These are phyloP conservation scores for Lagodon rhomboides DNA, from an alignment of 2,797 vertebrate genomes.

Conservation along the genomic window DNA sequence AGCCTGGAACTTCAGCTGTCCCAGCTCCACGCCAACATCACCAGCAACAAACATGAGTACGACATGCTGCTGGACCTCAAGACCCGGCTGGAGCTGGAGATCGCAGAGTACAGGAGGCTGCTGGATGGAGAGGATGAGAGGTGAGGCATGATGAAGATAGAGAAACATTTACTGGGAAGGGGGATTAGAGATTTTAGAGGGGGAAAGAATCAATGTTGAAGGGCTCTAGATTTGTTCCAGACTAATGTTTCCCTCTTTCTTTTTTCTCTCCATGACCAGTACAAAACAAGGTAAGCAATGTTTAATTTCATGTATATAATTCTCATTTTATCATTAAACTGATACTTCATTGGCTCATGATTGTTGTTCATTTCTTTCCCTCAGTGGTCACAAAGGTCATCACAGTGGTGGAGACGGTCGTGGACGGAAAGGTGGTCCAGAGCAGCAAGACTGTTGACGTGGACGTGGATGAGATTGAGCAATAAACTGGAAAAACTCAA, in stretches of 20 bases:
- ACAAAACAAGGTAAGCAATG: conserved; percentile 72
- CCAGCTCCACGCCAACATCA: conserved; percentile 86
- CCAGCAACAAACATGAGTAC: conserved; percentile 89
- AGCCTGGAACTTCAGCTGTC: conserved; percentile 89
- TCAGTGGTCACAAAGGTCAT: conserved; percentile 80
- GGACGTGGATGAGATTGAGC: conserved; percentile 66
- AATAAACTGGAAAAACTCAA: conserved; percentile 45
- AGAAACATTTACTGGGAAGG: neutral
- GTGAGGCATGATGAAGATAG: conserved; percentile 47
- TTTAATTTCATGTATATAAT: neutral
- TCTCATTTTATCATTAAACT: neutral
- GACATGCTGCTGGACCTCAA: conserved; percentile 92
- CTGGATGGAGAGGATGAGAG: conserved; percentile 88
- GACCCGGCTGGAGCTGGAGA: conserved; percentile 93
- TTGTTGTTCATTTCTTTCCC: conserved; percentile 17
- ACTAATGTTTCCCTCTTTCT: conserved; percentile 46
- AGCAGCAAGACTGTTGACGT: conserved; percentile 73
- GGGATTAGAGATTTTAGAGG: too few relatives aligned
- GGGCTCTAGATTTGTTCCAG: neutral
- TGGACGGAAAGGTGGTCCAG: conserved; percentile 74
- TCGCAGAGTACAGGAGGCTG: conserved; percentile 92
- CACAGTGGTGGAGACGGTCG: conserved; percentile 79
- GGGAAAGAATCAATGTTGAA: neutral
- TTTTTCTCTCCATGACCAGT: conserved; percentile 43
- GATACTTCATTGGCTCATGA: neutral